phyloP scores from a whole-genome alignment of 2,888 invertebrate genomes.

The Ophraella communa region DNA sequence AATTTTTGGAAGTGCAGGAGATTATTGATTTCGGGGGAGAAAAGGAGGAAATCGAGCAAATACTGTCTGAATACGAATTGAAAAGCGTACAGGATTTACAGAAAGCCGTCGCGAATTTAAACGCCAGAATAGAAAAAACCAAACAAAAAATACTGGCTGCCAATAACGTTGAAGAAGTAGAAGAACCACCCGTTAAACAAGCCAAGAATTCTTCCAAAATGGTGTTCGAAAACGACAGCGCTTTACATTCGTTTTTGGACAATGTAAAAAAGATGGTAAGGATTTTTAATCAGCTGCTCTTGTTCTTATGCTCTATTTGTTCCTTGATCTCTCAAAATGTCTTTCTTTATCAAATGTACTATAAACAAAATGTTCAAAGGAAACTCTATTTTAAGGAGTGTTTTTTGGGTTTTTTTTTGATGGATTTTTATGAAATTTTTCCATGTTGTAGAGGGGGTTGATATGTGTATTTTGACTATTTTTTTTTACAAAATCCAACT shows the following conservation, averaged over 20 bases:
- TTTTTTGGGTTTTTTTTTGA: too few relatives aligned
- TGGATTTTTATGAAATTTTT: too few relatives aligned
- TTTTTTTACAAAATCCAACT: too few relatives aligned
- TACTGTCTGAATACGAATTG: constrained; percentile 77
- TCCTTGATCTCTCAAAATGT: too few relatives aligned
- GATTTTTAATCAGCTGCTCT: too few relatives aligned
- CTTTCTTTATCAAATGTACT: too few relatives aligned
- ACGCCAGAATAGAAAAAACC: constrained; percentile 76
- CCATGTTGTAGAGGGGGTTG: too few relatives aligned
- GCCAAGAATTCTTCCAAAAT: constrained; percentile 58
- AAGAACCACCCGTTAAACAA: constrained; percentile 57
- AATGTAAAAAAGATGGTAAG: constrained; percentile 70
- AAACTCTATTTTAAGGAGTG: too few relatives aligned
- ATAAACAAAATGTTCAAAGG: too few relatives aligned
- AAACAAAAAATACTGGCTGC: constrained; percentile 77
- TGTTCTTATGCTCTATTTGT: too few relatives aligned
- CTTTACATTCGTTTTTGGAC: constrained; percentile 61
- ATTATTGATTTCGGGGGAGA: constrained; percentile 78
- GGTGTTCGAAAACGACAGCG: constrained; percentile 58
- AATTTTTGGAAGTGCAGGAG: constrained; percentile 77
- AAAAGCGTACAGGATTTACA: constrained; percentile 81
- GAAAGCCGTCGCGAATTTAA: constrained; percentile 73
- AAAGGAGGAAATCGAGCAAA: constrained; percentile 67
- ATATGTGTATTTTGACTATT: too few relatives aligned
- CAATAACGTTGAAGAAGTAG: constrained; percentile 64